A percentile compares a stretch with the other conserved stretches of the same genome.
phyloP scores from a whole-genome alignment of 2,113 vertebrate genomes.

The Nibea albiflora region DNA sequence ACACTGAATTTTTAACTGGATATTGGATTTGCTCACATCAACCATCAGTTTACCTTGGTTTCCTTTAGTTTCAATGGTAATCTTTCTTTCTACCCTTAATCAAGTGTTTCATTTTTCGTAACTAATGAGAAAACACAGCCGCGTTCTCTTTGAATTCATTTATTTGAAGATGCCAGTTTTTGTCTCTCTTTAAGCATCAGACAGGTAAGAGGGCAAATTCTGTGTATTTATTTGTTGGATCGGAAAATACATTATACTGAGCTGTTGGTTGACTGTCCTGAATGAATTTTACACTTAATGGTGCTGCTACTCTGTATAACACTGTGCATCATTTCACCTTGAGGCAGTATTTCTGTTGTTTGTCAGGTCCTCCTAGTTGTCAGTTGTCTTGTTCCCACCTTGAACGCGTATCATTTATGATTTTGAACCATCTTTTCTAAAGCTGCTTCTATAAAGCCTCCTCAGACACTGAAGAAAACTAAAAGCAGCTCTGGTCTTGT shows the following conservation, averaged over 20 bases:
- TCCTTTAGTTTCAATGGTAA: too few species aligned
- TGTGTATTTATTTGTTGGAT: neutral
- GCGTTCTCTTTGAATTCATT: too few species aligned
- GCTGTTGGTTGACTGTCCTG: neutral
- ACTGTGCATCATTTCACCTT: neutral
- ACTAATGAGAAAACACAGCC: too few species aligned
- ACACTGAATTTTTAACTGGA: too few species aligned
- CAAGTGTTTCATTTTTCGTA: too few species aligned
- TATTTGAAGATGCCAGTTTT: too few species aligned
- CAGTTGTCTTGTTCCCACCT: neutral
- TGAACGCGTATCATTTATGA: neutral
- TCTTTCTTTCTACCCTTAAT: too few species aligned
- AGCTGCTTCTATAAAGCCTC: neutral
- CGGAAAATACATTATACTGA: neutral
- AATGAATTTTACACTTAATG: neutral
- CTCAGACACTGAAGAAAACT: neutral
- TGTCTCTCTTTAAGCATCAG: neutral
- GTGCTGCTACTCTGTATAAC: neutral
- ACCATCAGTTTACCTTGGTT: neutral
- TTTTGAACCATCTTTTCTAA: neutral
- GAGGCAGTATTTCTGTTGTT: neutral
- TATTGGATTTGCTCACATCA: neutral
- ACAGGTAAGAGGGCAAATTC: neutral
- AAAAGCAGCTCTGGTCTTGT: neutral
- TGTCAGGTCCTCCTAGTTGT: neutral